A percentile compares a stretch with the other conserved stretches of the same genome.
Conservation (phyloP, 2,113 vertebrate species). For the Siniperca chuatsi region DNA sequence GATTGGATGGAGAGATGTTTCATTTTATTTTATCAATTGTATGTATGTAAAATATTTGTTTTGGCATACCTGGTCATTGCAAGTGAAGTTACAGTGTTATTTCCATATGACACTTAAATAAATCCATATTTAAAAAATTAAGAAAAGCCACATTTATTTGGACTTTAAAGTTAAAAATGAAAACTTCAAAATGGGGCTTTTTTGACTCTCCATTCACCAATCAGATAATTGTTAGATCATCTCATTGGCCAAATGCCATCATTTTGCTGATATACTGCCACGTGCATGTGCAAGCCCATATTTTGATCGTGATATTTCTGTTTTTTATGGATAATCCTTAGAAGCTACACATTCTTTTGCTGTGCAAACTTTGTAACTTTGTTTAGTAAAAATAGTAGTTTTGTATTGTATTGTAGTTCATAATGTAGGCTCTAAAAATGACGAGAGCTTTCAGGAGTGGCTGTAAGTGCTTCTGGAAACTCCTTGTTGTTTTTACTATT, state of each 20-base stretch:
- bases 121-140: background rate
- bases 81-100: no score
- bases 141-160: background rate
- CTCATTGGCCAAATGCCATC: background rate
- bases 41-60: no score
- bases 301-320: background rate
- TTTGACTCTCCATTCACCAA: background rate
- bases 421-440: background rate
- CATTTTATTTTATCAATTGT: background rate
- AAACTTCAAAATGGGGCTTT: background rate
- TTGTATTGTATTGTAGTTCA: background rate
- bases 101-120: background rate
- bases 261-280: background rate
- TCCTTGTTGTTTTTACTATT: no score
- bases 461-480: background rate
- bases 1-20: background rate
- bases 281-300: background rate
- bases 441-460: no score
- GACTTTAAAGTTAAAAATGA: background rate
- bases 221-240: slow-evolving; percentile 2
- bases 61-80: no score
- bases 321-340: background rate
- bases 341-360: background rate
- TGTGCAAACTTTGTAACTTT: background rate
- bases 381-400: no score